A percentile compares a stretch with the other conserved stretches of the same genome.
Evolutionary conservation across 2,797 vertebrate species (phyloP).

Genomic region (Crenuchus spilurus): DNA sequence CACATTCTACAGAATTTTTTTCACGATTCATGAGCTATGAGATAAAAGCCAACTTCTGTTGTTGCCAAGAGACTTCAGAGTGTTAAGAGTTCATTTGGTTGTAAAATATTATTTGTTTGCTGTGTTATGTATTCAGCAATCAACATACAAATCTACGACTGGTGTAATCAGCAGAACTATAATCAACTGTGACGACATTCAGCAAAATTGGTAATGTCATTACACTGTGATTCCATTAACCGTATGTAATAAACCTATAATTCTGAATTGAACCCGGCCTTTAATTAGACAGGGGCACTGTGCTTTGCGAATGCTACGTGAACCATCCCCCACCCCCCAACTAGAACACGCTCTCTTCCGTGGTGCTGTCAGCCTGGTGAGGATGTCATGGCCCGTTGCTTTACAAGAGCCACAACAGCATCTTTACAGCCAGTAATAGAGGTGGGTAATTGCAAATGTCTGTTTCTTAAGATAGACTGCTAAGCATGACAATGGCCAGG

Average conservation of each 20-base stretch:
- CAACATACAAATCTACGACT: neutral
- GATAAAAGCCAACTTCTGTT: no score
- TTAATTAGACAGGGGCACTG: conserved; percentile 22
- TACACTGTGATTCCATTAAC: conserved; percentile 8
- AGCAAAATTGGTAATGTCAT: conserved; percentile 1
- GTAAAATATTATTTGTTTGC: neutral
- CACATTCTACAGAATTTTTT: no score
- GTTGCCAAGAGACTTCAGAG: no score
- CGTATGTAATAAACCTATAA: neutral
- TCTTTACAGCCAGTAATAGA: conserved; percentile 56
- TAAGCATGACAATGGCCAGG: conserved; percentile 56
- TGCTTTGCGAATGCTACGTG: conserved; percentile 1
- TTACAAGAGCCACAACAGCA: conserved; percentile 56
- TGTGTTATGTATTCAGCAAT: neutral
- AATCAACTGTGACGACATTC: neutral
- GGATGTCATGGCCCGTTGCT: conserved; percentile 54
- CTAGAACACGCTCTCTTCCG: conserved; percentile 13
- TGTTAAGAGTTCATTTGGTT: neutral
- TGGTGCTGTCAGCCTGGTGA: conserved; percentile 16
- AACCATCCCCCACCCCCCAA: neutral
- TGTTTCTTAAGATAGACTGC: conserved; percentile 56
- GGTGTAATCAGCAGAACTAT: neutral
- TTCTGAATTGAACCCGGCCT: conserved; percentile 11
- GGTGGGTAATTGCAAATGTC: conserved; percentile 58
- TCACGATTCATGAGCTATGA: no score